A percentile compares a stretch with the other conserved stretches of the same genome.
Evolutionary conservation across 2,888 invertebrate species (phyloP).

Genomic region (Dolomedes plantarius): DNA sequence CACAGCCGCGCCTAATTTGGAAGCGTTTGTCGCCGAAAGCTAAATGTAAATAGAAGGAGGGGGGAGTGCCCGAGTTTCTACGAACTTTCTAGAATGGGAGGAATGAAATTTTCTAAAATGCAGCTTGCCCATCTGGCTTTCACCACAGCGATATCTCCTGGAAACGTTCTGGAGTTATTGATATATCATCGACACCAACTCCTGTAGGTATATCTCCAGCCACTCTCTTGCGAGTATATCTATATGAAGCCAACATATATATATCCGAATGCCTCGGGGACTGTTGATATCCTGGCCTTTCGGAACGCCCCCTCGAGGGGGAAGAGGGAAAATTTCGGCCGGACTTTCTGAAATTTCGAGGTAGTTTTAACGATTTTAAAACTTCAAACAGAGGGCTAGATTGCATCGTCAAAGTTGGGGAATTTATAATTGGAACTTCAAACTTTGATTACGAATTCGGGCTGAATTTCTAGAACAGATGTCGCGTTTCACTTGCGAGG

Average conservation of each 20-base stretch:
- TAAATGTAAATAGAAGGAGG: conserved; percentile 57
- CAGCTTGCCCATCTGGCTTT: conserved; percentile 47
- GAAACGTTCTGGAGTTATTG: conserved; percentile 21
- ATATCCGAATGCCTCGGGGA: background rate
- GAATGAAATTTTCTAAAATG: conserved; percentile 65
- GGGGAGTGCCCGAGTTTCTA: background rate
- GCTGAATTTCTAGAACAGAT: conserved; percentile 20
- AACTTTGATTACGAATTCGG: background rate
- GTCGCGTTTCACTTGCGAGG: conserved; percentile 1
- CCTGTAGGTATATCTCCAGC: background rate
- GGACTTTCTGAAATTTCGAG: conserved; percentile 17
- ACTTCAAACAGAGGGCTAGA: conserved; percentile 18
- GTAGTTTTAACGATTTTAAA: conserved; percentile 51
- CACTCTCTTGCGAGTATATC: background rate
- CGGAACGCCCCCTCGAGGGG: conserved; percentile 11
- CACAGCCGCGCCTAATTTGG: conserved; percentile 62
- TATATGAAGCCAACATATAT: background rate
- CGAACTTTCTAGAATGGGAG: conserved; percentile 20
- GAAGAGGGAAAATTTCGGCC: conserved; percentile 19
- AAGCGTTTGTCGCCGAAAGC: conserved; percentile 63
- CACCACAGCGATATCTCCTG: background rate
- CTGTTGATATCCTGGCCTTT: background rate
- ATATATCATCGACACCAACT: background rate
- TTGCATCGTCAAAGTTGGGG: conserved; percentile 16
- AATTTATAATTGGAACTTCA: conserved; percentile 40